Percentiles rank a stretch among this genome's conserved stretches.
Conservation (phyloP, 2,113 vertebrate species). For the Tursiops truncatus region DNA sequence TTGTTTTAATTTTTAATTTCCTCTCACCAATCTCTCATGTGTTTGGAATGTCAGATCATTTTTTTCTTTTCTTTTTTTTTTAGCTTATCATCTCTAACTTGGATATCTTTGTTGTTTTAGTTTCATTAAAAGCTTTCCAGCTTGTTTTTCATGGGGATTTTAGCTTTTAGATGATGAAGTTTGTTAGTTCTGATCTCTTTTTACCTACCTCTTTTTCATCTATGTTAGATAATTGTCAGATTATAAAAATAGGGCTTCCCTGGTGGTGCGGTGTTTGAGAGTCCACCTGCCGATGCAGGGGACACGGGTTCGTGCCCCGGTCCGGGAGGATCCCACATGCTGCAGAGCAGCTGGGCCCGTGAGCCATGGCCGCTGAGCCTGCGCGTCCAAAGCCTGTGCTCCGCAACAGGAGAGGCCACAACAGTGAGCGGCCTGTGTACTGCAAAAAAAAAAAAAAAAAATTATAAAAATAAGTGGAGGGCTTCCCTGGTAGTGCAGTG, state of each 20-base stretch:
- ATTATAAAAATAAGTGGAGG: too few species aligned
- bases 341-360: accelerated
- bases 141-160: background rate
- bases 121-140: slow-evolving; percentile 16
- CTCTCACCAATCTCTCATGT: background rate
- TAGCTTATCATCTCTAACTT: background rate
- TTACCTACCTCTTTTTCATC: background rate
- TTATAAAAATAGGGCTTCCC: background rate
- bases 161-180: background rate
- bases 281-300: too few species aligned
- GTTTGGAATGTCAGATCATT: slow-evolving; percentile 3
- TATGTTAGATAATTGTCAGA: background rate
- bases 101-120: background rate
- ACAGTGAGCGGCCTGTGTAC: too few species aligned
- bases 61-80: background rate
- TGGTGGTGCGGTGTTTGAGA: too few species aligned
- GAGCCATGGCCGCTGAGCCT: too few species aligned
- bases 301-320: too few species aligned
- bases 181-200: background rate
- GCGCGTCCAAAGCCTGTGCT: too few species aligned
- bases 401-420: too few species aligned
- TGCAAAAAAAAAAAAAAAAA: too few species aligned
- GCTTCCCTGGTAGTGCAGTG: too few species aligned
- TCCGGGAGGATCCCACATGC: too few species aligned
- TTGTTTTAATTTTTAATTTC: slow-evolving; percentile 56